Percentiles rank a stretch among this genome's conserved stretches.
Evolutionary conservation across 2,797 vertebrate genomes (phyloP).

Genomic region (Danio albolineatus): DNA sequence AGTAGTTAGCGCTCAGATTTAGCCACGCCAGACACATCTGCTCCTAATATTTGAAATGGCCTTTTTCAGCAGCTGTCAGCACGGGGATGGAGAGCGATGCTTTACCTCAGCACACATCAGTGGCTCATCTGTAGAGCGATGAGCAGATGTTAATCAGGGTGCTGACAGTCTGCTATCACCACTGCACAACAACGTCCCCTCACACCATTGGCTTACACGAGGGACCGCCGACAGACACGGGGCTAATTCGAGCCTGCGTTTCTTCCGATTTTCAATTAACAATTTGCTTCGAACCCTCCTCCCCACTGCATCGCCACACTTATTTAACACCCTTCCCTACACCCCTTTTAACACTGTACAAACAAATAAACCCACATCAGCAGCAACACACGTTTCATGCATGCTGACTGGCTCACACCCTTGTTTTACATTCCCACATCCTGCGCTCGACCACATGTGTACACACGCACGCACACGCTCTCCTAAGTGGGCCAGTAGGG

Average conservation of each 20-base stretch:
- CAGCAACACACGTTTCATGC: conserved; percentile 52
- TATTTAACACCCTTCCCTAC: conserved; percentile 34
- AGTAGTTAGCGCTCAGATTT: conserved; percentile 58
- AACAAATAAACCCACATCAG: conserved; percentile 55
- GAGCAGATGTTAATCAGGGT: conserved; percentile 70
- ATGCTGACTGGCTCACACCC: conserved; percentile 47
- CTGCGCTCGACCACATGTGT: conserved; percentile 16
- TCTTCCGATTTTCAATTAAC: conserved; percentile 19
- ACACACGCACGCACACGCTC: conserved; percentile 30
- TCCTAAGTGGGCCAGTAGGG: conserved; percentile 43
- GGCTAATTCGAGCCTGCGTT: conserved; percentile 33
- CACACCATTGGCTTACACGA: background rate
- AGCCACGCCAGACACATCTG: conserved; percentile 71
- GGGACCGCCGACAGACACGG: conserved; percentile 26
- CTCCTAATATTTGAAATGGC: conserved; percentile 71
- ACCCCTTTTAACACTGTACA: conserved; percentile 24
- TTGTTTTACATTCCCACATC: conserved; percentile 49
- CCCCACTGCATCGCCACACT: background rate
- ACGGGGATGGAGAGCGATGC: conserved; percentile 66
- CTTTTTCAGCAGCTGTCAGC: conserved; percentile 76
- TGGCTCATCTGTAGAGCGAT: conserved; percentile 70
- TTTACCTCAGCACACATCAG: conserved; percentile 71
- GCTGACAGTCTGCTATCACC: conserved; percentile 64
- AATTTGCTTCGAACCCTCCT: background rate
- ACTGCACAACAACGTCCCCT: conserved; percentile 60